Conservation (phyloP, 2,797 vertebrate species). For the Austrolebias charrua region DNA sequence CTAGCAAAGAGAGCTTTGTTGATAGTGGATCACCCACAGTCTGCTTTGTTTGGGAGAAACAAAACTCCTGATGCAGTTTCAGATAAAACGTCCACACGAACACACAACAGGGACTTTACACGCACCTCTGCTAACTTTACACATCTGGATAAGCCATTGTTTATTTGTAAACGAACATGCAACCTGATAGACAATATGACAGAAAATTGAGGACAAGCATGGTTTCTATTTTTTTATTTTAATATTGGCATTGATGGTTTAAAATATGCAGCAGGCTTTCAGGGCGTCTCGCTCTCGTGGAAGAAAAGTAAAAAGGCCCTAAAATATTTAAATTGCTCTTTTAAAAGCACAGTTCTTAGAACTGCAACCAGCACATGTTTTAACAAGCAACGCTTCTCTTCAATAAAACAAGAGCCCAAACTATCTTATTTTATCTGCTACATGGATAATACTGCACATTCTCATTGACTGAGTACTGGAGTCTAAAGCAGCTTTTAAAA, state of each 20-base stretch:
- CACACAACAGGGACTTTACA: background rate
- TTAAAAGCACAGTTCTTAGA: background rate
- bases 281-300: too few relatives aligned
- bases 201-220: too few relatives aligned
- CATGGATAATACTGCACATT: too few relatives aligned
- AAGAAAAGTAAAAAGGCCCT: background rate
- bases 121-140: background rate
- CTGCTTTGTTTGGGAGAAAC: background rate
- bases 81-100: background rate
- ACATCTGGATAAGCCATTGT: conserved; percentile 2
- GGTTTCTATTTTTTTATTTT: too few relatives aligned
- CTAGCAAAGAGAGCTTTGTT: background rate
- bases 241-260: too few relatives aligned
- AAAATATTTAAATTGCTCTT: background rate
- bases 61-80: background rate
- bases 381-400: background rate
- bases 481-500: too few relatives aligned
- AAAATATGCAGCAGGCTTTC: too few relatives aligned
- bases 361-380: background rate
- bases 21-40: background rate
- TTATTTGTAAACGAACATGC: conserved; percentile 12
- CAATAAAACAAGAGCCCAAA: too few relatives aligned
- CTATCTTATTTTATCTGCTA: background rate
- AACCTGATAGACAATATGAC: conserved; percentile 6
- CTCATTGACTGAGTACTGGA: too few relatives aligned